Percentiles rank a stretch among this genome's conserved stretches.
Conservation (phyloP, 2,888 invertebrate genomes). For the Melinaea menophilus region DNA sequence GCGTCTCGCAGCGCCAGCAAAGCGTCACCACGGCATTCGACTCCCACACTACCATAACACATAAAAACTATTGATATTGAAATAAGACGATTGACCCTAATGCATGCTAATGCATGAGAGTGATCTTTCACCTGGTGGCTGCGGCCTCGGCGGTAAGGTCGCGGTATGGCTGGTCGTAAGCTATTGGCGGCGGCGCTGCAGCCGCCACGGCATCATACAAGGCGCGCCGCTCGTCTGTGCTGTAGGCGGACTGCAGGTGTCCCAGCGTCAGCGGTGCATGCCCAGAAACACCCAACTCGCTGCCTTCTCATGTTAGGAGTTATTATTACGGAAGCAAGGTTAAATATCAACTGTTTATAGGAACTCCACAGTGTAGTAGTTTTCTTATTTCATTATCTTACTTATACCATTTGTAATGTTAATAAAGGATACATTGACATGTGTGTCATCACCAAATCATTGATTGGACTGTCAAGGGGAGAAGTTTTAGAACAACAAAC, state of each 20-base stretch:
- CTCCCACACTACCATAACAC: no score
- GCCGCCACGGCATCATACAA: conserved; percentile 74
- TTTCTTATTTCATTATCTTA: no score
- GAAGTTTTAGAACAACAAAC: no score
- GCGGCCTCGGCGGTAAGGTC: neutral
- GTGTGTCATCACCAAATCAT: neutral
- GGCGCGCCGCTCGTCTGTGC: conserved; percentile 75
- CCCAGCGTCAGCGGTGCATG: conserved; percentile 55
- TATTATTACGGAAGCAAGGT: neutral
- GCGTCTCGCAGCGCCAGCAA: conserved; percentile 77
- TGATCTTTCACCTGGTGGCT: neutral
- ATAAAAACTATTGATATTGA: no score
- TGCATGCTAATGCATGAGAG: neutral
- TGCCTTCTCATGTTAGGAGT: neutral
- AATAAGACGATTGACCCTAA: neutral
- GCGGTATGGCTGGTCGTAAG: no score
- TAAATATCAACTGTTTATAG: no score
- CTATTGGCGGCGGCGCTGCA: conserved; percentile 42
- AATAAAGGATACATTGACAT: conserved; percentile 4
- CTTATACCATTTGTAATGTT: neutral
- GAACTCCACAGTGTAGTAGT: no score
- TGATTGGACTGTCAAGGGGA: no score
- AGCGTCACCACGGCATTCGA: no score
- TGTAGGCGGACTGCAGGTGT: conserved; percentile 63
- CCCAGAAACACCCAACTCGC: conserved; percentile 29